Evolutionary conservation across 2,888 invertebrate species (phyloP), one percentile per base, ranked within the genome.

Genomic region (Pharmacophagus antenor): DNA sequence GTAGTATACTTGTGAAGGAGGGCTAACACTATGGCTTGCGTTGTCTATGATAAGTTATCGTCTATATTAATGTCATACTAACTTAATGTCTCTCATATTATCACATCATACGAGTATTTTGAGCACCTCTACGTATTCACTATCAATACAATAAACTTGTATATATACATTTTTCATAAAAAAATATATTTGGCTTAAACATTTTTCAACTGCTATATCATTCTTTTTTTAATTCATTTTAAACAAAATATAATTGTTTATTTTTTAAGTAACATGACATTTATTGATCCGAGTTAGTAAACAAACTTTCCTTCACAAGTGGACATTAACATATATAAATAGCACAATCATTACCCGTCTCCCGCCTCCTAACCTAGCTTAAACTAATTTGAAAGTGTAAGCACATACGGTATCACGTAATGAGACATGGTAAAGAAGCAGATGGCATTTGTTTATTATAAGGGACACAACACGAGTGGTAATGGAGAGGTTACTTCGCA

Each of bases 281-380:
- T 49, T 6, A 12, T 12, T 18, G 37, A 37, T 37, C 15, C 37
- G n/a, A 37, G 37, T 27, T 10, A 27, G 18, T 5, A 42, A 57
- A 56, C 49, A 73, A 77, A 79, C 77, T 77, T 80, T 83, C 82
- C 85, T 88, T 87, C 86, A 86, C 88, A 76, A 80, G 76, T 66
- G 67, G 67, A 62, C 51, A 61, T 22, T 25, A 27, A 61, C 20
- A 65, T 67, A 71, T 68, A 76, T 66, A 77, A 76, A 80, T 86
- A 84, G 89, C 89, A 88, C 89, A 85, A 81, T 85, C 88, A 85
- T 77, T 65, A 65, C 67, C 70, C 71, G 66, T 75, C 58, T 70
- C 79, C 85, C 71, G 74, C 78, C 73, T 80, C 83, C 81, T 84
- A 86, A 85, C 82, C 75, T 76, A 77, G 85, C 86, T 85, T 70